Percentiles rank a stretch among this genome's conserved stretches.
These are phyloP conservation scores for human (Homo sapiens) DNA, from an alignment of 2,113 vertebrate species.

Conservation along the genomic window DNA sequence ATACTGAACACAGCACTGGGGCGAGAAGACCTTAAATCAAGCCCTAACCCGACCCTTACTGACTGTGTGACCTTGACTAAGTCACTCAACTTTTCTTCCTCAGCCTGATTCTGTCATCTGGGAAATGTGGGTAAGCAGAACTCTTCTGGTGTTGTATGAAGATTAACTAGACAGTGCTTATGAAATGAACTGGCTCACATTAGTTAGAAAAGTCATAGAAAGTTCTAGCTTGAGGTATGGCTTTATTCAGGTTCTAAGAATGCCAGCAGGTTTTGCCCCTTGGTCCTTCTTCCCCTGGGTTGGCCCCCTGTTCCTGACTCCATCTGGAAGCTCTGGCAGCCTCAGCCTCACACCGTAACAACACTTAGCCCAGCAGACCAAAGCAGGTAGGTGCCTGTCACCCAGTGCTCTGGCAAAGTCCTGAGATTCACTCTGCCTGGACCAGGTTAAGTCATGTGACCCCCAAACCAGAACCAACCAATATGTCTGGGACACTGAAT, in stretches of 20 bases:
- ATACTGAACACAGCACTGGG: accelerated
- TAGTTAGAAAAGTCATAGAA: background rate
- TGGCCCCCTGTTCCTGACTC: background rate
- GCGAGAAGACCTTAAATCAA: background rate
- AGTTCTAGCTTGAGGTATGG: background rate
- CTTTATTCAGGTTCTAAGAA: background rate
- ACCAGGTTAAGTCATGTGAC: background rate
- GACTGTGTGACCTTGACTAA: background rate
- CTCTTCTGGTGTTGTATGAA: background rate
- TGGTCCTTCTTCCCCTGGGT: background rate
- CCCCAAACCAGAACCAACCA: background rate
- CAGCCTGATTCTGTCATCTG: background rate
- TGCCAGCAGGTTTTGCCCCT: background rate
- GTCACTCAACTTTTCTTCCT: background rate
- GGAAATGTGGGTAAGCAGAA: background rate
- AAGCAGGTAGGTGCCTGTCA: accelerated
- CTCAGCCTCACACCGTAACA: background rate
- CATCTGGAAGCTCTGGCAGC: background rate
- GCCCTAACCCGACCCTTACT: background rate
- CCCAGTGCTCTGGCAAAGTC: background rate
- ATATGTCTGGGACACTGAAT: background rate
- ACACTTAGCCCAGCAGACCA: background rate
- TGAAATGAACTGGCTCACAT: background rate
- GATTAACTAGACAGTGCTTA: background rate
- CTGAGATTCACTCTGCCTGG: background rate